Percentiles rank a stretch among this genome's conserved stretches.
Conservation (phyloP, 2,113 vertebrate genomes). For the Malurus melanocephalus region DNA sequence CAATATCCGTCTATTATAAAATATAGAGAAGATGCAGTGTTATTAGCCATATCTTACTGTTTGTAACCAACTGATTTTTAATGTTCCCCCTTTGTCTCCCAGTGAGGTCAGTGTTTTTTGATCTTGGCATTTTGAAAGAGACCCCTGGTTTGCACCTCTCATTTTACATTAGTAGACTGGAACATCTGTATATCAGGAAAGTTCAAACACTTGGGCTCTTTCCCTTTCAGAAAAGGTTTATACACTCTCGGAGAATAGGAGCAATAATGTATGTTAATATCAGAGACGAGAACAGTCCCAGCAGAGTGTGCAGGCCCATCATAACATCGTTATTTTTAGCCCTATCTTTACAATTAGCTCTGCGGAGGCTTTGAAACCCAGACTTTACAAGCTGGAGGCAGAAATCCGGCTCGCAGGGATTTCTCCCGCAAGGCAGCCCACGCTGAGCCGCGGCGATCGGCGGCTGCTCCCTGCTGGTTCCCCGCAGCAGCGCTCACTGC, state of each 20-base stretch:
- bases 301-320: background rate
- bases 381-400: background rate
- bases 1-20: conserved; percentile 22
- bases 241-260: background rate
- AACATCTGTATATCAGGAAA: background rate
- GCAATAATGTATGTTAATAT: background rate
- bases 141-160: background rate
- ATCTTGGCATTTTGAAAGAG: background rate
- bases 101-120: background rate
- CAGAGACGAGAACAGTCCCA: background rate
- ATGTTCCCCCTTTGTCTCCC: background rate
- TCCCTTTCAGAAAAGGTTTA: background rate
- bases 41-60: background rate
- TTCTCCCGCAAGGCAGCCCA: background rate
- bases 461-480: conserved; percentile 43
- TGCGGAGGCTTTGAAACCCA: background rate
- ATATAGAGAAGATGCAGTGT: background rate
- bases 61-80: background rate
- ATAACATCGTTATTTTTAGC: conserved; percentile 15
- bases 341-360: background rate
- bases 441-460: background rate
- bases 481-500: background rate
- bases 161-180: background rate
- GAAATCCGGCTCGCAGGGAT: background rate
- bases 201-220: background rate